These are phyloP conservation scores for Gari tellinella DNA, from an alignment of 2,888 invertebrate species.

Conservation along the genomic window DNA sequence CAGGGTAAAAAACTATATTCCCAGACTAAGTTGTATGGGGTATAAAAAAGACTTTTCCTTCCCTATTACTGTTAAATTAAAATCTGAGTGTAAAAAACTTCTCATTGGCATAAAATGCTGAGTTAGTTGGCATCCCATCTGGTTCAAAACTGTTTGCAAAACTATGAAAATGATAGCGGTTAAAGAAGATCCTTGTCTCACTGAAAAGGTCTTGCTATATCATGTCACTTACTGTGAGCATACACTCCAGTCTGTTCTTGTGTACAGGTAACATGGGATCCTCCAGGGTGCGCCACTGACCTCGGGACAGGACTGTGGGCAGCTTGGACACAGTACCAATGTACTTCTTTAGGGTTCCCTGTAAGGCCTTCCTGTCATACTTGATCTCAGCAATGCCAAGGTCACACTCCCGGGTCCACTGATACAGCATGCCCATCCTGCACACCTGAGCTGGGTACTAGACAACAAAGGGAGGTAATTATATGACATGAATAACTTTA, in stretches of 20 bases:
- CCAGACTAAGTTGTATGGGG: no score
- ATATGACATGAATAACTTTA: no score
- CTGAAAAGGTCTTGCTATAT: no score
- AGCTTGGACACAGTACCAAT: slow-evolving; percentile 75
- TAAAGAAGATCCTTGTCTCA: no score
- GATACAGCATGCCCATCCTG: slow-evolving; percentile 81
- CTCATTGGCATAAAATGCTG: no score
- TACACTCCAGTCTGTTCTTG: slow-evolving; percentile 81
- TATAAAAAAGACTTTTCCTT: no score
- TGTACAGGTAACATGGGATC: slow-evolving; percentile 81
- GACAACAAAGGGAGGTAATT: background rate
- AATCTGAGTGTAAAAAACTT: no score
- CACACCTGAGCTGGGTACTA: slow-evolving; percentile 84
- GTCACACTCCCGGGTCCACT: slow-evolving; percentile 84
- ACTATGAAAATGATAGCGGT: no score
- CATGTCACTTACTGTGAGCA: slow-evolving; percentile 79
- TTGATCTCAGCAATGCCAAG: slow-evolving; percentile 81
- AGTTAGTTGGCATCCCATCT: no score
- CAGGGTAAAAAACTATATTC: no score
- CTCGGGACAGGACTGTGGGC: slow-evolving; percentile 72
- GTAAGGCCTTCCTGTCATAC: slow-evolving; percentile 82
- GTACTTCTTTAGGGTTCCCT: slow-evolving; percentile 79
- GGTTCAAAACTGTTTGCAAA: no score
- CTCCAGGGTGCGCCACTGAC: slow-evolving; percentile 77
- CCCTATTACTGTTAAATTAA: no score